These are phyloP conservation scores for Ammospiza caudacuta DNA, from an alignment of 2,113 vertebrate genomes.

Conservation along the genomic window DNA sequence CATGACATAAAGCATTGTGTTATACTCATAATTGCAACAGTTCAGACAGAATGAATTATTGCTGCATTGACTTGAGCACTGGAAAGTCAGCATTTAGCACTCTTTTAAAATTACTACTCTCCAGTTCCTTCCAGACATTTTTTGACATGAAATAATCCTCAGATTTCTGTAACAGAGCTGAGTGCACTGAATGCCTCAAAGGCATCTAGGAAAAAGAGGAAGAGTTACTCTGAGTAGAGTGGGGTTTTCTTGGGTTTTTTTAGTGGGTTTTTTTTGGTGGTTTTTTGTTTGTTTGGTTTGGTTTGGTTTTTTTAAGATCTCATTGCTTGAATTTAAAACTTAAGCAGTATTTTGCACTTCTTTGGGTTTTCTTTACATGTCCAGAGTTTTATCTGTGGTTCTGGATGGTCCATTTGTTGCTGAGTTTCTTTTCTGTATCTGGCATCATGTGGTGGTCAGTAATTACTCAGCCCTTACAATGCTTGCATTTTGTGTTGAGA, in stretches of 20 bases:
- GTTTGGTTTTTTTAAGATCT: background rate
- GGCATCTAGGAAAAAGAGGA: background rate
- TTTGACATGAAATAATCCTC: background rate
- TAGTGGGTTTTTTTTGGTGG: too few species aligned
- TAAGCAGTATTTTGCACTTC: background rate
- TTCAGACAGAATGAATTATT: background rate
- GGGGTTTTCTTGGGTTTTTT: too few species aligned
- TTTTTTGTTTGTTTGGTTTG: too few species aligned
- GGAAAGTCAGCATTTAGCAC: background rate
- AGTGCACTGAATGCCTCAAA: background rate
- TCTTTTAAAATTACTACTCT: background rate
- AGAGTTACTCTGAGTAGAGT: background rate
- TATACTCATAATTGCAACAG: background rate
- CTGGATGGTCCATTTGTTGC: background rate
- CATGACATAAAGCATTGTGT: background rate
- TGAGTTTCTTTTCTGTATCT: background rate
- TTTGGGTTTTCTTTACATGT: background rate
- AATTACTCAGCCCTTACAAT: background rate
- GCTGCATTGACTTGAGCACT: background rate
- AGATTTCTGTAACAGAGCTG: background rate
- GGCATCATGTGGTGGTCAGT: background rate
- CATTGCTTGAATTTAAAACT: background rate
- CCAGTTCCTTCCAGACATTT: background rate
- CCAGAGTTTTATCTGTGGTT: background rate
- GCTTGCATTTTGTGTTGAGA: background rate